Evolutionary conservation across 2,888 invertebrate species (phyloP), one percentile per base, ranked within the genome.

Genomic region (Salticus scenicus): DNA sequence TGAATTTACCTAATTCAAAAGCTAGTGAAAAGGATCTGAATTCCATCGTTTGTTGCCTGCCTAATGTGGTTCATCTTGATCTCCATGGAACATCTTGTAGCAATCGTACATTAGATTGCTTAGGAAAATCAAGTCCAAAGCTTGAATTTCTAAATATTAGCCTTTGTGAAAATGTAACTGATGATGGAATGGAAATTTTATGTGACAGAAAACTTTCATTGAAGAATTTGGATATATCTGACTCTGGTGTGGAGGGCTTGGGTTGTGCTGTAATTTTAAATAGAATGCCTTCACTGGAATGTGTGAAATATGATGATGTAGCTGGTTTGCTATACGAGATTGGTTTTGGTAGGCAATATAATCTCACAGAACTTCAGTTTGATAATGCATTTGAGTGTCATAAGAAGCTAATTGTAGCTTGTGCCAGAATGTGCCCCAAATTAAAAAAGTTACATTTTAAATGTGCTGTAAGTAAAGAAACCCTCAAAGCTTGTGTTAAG

Each of bases 1-100:
- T 80, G 4, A 37, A 57, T 57, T 57, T 80, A 37, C 1, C 71
- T 42, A 24, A 30, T 17, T 5, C 41, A 7, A n/a, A 17, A 4
- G 71, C 78, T 20, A 7, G 51, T 12, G 67, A 57, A 73, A 37
- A 24, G 2, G 1, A 69, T 10, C 28, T 80, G 10, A 64, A 66
- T 24, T 73, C 80, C 1, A 31, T 80, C 28, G 33, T 80, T n/a
- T 80, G 73, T 24, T 80, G 80, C 69, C 28, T 74, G 24, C 73
- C 73, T 67, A 42, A 80, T 30, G 20, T 80, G 1, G 51, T 30
- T 8, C 51, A 14, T 5, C 74, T 80, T n/a, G 51, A 57, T 73
- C 30, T 80, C 12, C 28, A 17, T 28, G 57, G 28, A n/a, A 71
- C 80, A 14, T 4, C 1, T n/a, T 30, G 27, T 14, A 27, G n/a